These are phyloP conservation scores for Procavia capensis DNA, from an alignment of 2,113 vertebrate genomes.

Conservation along the genomic window DNA sequence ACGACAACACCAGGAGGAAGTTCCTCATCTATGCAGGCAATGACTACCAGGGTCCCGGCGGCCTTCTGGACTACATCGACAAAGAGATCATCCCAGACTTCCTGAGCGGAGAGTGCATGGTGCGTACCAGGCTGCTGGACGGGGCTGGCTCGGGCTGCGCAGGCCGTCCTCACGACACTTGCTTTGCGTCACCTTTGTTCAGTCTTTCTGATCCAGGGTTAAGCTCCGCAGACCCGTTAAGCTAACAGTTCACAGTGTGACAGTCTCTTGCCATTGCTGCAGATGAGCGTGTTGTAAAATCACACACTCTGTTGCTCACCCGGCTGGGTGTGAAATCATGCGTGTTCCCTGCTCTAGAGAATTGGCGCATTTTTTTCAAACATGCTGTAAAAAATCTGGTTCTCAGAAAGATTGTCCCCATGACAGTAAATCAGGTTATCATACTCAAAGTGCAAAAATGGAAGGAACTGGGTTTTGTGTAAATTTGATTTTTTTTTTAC, in stretches of 20 bases:
- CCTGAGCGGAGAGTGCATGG: constrained; percentile 95
- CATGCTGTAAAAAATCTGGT: background rate
- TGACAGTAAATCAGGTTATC: background rate
- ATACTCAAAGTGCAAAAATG: background rate
- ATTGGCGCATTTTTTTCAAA: background rate
- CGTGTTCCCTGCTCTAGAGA: background rate
- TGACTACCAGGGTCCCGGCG: constrained; percentile 96
- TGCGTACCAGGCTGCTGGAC: constrained; percentile 74
- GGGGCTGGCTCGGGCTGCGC: too few species aligned
- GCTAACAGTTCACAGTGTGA: background rate
- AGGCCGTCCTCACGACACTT: background rate
- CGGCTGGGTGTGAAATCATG: background rate
- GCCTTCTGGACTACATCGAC: constrained; percentile 95
- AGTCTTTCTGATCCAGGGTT: background rate
- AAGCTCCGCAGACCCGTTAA: background rate
- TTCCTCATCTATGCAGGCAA: constrained; percentile 98
- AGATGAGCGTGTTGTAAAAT: too few species aligned
- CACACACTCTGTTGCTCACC: background rate
- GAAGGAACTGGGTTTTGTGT: background rate
- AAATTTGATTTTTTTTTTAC: background rate
- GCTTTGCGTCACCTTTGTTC: background rate
- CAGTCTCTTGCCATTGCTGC: too few species aligned
- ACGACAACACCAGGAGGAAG: constrained; percentile 98
- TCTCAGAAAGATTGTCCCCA: background rate
- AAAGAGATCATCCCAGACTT: constrained; percentile 96